Evolutionary conservation across 1,140 invertebrate species (phyloP).

Genomic region (Pseudomyrmex dendroicus): DNA sequence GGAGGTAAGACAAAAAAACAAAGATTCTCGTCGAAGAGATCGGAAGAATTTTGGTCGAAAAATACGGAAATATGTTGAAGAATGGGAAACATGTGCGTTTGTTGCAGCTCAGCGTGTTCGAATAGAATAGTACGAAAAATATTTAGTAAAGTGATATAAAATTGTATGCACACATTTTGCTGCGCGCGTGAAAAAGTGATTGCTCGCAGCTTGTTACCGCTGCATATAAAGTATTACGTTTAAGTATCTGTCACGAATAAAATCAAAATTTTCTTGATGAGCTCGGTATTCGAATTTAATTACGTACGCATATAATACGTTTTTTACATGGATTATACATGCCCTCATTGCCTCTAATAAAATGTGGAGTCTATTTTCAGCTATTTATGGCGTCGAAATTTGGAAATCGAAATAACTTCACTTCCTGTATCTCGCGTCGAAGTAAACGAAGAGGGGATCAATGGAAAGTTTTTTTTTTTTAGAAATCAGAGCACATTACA

Average conservation of each 20-base stretch:
- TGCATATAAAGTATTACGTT: not conserved
- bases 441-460: not conserved
- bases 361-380: slow-evolving; percentile 22
- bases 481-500: too few species aligned
- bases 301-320: not conserved
- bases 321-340: not conserved
- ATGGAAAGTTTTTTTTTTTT: too few species aligned
- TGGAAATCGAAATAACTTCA: not conserved
- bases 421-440: not conserved
- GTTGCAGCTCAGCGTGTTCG: not conserved
- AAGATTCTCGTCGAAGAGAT: not conserved
- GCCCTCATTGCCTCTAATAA: not conserved
- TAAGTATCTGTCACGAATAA: not conserved
- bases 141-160: not conserved
- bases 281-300: not conserved
- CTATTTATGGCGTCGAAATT: not conserved
- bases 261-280: not conserved
- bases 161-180: not conserved
- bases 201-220: not conserved
- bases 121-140: not conserved
- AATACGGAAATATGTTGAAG: not conserved
- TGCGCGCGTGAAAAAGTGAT: not conserved
- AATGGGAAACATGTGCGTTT: not conserved
- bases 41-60: not conserved
- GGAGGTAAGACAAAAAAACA: slow-evolving; percentile 88